Base-by-base conservation (phyloP, 2,797 vertebrate genomes). In the Spinibarbus caldwelli region DNA sequence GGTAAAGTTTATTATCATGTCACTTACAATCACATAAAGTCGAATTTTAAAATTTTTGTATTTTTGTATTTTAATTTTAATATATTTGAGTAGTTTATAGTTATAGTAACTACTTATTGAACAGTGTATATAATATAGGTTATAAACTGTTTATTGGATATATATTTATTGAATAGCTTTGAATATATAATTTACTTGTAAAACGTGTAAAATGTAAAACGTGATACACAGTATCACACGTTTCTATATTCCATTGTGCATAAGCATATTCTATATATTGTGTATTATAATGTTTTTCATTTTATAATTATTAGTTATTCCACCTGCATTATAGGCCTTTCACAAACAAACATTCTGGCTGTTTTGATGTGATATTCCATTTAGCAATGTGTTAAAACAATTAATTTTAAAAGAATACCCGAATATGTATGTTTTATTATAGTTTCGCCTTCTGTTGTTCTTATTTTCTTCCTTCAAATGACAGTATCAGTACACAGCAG, bases 1-100 rank as follows among this genome's bases (percentile, higher is more conserved):
- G 52, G 52, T 14, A 66, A 38, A 29, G 14, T 62, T 75, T 83
- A 62, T 62, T 34, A 47, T 71, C n/a, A 45, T 84, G 19, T 7
- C 49, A 52, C 17, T 52, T 52, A 52, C 17, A 52, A 47, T 49
- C 15, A 6, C 47, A 36, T 36, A 36, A 36, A 36, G 36, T 36
- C 36, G 6, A 36, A 36, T 36, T 36, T 36, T 6, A 36, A 36
- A 11, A 43, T 43, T 43, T 43, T 43, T 43, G 12, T 47, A n/a
- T n/a, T n/a, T n/a, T n/a, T n/a, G n/a, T n/a, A n/a, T n/a, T n/a
- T n/a, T n/a, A n/a, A n/a, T 47, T 17, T 47, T 17, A 47, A 47
- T 47, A 6, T 47, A 47, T 47, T 47, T 47, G 14, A 47, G 17
- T 47, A 47, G 45, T 6, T 49, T 5, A 54, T 54, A 54, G 52